These are phyloP conservation scores for Euzetes globulus DNA, from an alignment of 2,888 invertebrate genomes.

Conservation along the genomic window DNA sequence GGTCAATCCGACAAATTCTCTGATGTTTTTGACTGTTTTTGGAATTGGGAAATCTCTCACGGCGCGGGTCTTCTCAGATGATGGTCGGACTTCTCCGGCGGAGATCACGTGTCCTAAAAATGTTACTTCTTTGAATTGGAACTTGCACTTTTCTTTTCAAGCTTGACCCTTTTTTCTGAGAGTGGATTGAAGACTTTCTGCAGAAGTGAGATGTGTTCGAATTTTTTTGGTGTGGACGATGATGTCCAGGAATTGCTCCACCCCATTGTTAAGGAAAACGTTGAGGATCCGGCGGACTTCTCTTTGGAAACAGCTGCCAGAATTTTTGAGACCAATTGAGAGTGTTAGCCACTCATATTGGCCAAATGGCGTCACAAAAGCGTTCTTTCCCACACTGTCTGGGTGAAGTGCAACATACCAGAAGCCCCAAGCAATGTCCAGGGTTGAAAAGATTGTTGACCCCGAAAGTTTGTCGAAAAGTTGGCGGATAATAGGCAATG, in stretches of 20 bases:
- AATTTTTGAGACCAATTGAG: background rate
- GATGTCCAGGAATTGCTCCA: constrained; percentile 12
- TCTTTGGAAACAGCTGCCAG: background rate
- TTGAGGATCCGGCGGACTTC: background rate
- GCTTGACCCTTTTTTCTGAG: background rate
- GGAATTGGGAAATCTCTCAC: background rate
- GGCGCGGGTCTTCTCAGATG: background rate
- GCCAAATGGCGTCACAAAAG: background rate
- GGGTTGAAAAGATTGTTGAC: too few species aligned
- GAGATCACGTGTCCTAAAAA: background rate
- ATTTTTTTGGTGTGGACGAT: background rate
- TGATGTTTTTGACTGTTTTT: too few species aligned
- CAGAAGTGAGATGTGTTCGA: background rate
- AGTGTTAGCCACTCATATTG: background rate
- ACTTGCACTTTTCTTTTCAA: background rate
- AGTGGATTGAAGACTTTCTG: background rate
- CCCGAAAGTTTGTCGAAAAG: too few species aligned
- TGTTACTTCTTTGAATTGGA: background rate
- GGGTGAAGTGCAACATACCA: too few species aligned
- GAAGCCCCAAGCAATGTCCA: too few species aligned
- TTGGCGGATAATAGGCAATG: too few species aligned
- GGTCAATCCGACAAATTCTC: background rate
- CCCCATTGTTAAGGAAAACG: background rate
- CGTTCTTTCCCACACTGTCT: background rate
- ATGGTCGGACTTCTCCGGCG: background rate